Evolutionary conservation across 2,797 vertebrate genomes (phyloP).

Genomic region (Nasua narica): DNA sequence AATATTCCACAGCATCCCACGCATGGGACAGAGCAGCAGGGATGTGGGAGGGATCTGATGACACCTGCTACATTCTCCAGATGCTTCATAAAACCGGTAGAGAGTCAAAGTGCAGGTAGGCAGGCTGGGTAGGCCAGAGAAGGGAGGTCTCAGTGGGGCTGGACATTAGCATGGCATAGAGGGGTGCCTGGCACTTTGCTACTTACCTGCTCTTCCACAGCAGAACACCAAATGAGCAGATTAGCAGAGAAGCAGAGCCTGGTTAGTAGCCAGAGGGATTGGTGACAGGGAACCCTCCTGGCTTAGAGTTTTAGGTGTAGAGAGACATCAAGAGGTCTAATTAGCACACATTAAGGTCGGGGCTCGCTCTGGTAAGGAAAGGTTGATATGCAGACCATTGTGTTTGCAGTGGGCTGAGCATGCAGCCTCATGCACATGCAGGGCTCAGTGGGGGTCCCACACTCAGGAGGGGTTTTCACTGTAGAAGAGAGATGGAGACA

Average conservation of each 20-base stretch:
- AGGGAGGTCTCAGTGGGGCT: accelerated
- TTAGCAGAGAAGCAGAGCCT: neutral
- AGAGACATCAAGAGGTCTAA: neutral
- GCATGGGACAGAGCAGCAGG: neutral
- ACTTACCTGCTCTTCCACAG: neutral
- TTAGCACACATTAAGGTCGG: neutral
- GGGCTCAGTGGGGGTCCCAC: accelerated
- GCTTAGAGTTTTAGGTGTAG: neutral
- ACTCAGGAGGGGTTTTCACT: neutral
- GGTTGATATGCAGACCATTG: neutral
- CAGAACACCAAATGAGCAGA: neutral
- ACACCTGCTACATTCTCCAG: neutral
- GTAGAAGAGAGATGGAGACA: neutral
- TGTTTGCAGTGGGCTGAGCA: neutral
- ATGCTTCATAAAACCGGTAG: neutral
- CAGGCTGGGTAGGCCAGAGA: neutral
- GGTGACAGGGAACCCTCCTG: neutral
- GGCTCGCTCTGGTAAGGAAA: neutral
- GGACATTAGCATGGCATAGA: accelerated
- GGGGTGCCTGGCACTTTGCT: neutral
- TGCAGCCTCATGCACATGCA: neutral
- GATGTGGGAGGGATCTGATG: neutral
- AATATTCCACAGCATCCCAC: too few species aligned
- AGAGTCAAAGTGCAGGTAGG: neutral
- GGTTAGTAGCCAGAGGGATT: neutral